Evolutionary conservation across 2,113 vertebrate genomes (phyloP).

Genomic region (Salvelinus fontinalis): DNA sequence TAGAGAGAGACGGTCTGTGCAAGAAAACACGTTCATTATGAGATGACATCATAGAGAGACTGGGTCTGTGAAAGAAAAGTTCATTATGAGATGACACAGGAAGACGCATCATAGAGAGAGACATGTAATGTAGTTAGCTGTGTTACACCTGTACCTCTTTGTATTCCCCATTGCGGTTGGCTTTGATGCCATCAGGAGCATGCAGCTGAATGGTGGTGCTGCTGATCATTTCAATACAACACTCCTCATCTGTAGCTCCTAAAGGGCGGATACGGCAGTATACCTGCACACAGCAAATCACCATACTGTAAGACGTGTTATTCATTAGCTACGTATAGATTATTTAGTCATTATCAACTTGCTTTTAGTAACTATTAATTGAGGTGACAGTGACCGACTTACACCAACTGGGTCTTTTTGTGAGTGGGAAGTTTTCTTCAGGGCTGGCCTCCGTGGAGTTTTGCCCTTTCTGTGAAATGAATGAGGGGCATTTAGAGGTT

Average conservation of each 20-base stretch:
- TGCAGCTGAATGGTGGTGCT: conserved; percentile 89
- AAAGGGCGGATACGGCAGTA: conserved; percentile 92
- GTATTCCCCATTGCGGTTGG: conserved; percentile 90
- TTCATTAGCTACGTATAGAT: no score
- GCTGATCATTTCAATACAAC: conserved; percentile 91
- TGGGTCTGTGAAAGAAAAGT: no score
- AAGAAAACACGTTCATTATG: conserved; percentile 1
- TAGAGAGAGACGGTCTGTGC: no score
- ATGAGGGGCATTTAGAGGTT: neutral
- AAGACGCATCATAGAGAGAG: neutral
- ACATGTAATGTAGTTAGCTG: neutral
- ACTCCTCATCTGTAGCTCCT: conserved; percentile 77
- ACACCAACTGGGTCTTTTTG: conserved; percentile 85
- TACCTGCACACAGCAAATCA: conserved; percentile 71
- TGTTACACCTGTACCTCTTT: conserved; percentile 80
- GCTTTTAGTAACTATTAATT: neutral
- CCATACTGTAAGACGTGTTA: neutral
- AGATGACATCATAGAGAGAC: no score
- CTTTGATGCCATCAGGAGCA: conserved; percentile 84
- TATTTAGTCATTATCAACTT: no score
- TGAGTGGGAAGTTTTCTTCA: conserved; percentile 71
- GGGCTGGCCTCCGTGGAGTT: conserved; percentile 72
- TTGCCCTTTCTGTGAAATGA: conserved; percentile 65
- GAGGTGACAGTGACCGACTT: conserved; percentile 46
- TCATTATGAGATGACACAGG: neutral